These are phyloP conservation scores for Nematopogon swammerdamellus DNA, from an alignment of 2,888 invertebrate genomes.

Conservation along the genomic window DNA sequence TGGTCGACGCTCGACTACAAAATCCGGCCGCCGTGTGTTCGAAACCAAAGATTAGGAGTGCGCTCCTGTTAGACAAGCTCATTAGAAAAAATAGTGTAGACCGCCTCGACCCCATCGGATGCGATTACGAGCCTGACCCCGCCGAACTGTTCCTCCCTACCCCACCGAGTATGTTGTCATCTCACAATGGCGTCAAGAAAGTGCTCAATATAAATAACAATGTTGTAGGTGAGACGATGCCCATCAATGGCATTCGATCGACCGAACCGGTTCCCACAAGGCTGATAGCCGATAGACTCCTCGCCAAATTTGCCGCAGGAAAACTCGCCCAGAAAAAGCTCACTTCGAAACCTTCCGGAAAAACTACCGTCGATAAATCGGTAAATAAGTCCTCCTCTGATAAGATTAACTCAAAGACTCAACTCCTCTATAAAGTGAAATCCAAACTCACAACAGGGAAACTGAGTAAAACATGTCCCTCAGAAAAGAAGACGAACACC, in stretches of 20 bases:
- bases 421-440: background rate
- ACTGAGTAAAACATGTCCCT: background rate
- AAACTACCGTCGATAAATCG: background rate
- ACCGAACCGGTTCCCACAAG: slow-evolving; percentile 5
- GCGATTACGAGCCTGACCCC: slow-evolving; percentile 39
- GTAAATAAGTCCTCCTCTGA: background rate
- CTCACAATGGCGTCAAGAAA: slow-evolving; percentile 36
- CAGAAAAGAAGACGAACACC: background rate
- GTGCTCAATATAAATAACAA: slow-evolving; percentile 49
- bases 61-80: slow-evolving; percentile 51
- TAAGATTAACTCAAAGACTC: background rate
- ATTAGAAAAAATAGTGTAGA: slow-evolving; percentile 59
- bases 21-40: slow-evolving; percentile 16
- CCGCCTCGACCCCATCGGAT: slow-evolving; percentile 33
- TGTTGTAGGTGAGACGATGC: slow-evolving; percentile 33
- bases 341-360: background rate
- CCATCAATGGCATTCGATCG: slow-evolving; percentile 19
- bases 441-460: background rate
- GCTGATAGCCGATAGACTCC: slow-evolving; percentile 8
- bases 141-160: slow-evolving; percentile 43
- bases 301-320: slow-evolving; percentile 7
- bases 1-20: slow-evolving; percentile 20
- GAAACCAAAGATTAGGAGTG: slow-evolving; percentile 47
- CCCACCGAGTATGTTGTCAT: slow-evolving; percentile 28
- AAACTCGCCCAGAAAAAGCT: slow-evolving; percentile 7